phyloP scores from a whole-genome alignment of 1,140 invertebrate species.

The Drosophila repleta region DNA sequence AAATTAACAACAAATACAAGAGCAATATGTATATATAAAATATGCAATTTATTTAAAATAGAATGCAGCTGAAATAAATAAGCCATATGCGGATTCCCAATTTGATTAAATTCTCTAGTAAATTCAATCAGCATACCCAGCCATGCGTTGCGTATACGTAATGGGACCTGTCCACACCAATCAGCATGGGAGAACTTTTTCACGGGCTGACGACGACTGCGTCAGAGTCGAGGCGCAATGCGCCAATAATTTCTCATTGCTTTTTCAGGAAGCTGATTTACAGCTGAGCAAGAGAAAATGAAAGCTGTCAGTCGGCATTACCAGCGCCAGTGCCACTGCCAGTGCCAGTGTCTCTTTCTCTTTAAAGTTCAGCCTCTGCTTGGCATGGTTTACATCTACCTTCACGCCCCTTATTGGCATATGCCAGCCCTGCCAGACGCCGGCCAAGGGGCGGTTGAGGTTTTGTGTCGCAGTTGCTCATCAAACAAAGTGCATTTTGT shows the following conservation, averaged over 20 bases:
- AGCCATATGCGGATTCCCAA: neutral
- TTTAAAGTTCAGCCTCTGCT: constrained; percentile 17
- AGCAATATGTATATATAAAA: too few relatives aligned
- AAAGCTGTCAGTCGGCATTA: constrained; percentile 32
- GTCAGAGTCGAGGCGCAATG: constrained; percentile 26
- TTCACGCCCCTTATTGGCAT: constrained; percentile 27
- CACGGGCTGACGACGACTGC: neutral
- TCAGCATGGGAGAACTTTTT: neutral
- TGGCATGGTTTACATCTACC: constrained; percentile 4
- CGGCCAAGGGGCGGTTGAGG: neutral
- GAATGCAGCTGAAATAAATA: neutral
- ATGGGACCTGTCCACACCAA: constrained; percentile 6
- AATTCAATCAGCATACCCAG: neutral
- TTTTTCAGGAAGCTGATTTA: constrained; percentile 45
- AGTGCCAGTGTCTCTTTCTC: neutral
- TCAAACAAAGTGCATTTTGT: constrained; percentile 61
- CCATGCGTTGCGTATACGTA: constrained; percentile 26
- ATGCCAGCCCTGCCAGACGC: constrained; percentile 1
- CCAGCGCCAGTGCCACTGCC: too few relatives aligned
- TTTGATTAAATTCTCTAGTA: constrained; percentile 3
- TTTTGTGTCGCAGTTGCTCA: constrained; percentile 32
- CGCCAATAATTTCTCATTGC: constrained; percentile 54
- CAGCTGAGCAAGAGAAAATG: constrained; percentile 11
- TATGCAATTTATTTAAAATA: neutral
- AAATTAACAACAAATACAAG: neutral